phyloP scores from a whole-genome alignment of 2,113 vertebrate genomes.

The Caracal caracal region DNA sequence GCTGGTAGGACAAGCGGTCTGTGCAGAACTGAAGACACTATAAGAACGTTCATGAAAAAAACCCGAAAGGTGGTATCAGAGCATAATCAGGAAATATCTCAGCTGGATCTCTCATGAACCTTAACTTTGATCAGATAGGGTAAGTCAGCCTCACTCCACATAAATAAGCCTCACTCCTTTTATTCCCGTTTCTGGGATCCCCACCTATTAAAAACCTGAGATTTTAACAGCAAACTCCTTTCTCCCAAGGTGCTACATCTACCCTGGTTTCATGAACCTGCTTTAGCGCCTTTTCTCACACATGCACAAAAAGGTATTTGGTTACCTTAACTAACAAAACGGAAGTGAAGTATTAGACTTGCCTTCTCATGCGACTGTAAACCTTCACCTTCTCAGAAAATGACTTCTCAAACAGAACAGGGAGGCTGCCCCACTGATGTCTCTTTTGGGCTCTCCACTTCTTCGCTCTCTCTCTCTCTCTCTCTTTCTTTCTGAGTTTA shows the following conservation, averaged over 20 bases:
- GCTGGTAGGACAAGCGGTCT: neutral
- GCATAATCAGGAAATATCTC: neutral
- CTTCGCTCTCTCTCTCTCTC: neutral
- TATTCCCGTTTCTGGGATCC: neutral
- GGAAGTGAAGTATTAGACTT: constrained; percentile 18
- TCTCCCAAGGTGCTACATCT: neutral
- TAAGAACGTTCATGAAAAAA: neutral
- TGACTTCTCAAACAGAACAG: neutral
- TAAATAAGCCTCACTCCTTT: constrained; percentile 13
- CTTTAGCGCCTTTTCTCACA: constrained; percentile 6
- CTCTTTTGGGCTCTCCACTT: neutral
- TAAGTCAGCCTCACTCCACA: neutral
- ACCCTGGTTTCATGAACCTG: neutral
- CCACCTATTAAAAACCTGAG: neutral
- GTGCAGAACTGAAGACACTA: neutral
- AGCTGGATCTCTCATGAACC: neutral
- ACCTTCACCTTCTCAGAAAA: constrained; percentile 33
- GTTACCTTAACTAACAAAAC: constrained; percentile 29
- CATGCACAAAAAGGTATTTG: neutral
- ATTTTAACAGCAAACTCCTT: neutral
- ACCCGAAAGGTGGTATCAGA: neutral
- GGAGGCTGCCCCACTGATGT: neutral
- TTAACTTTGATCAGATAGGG: neutral
- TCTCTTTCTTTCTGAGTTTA: no score
- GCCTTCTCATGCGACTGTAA: neutral